phyloP scores from a whole-genome alignment of 30 jellyfish, hydroid and myxozoan species.

The Turritopsis rubra region DNA sequence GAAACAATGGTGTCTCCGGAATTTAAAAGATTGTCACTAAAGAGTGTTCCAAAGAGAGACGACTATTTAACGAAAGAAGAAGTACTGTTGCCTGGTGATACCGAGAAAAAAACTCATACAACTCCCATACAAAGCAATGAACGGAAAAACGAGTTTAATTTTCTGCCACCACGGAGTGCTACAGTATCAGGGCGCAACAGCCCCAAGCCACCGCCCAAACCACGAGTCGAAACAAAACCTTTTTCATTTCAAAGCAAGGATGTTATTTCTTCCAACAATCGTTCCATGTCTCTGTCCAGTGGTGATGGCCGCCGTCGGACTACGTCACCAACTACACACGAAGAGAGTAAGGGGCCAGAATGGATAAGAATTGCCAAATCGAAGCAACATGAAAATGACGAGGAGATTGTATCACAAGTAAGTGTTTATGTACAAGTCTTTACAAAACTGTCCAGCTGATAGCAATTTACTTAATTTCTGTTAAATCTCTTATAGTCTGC shows the following conservation, averaged over 20 bases:
- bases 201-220: not conserved
- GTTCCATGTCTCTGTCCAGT: slow-evolving; percentile 12
- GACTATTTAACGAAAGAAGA: slow-evolving; percentile 2
- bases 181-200: not conserved
- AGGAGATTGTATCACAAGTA: not conserved
- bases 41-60: slow-evolving; percentile 1
- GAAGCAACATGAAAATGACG: slow-evolving; percentile 31
- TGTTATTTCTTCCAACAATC: not conserved
- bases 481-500: not conserved
- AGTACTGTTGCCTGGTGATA: not conserved
- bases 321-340: not conserved
- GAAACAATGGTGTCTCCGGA: not conserved
- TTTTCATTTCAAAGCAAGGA: slow-evolving; percentile 9
- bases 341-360: slow-evolving; percentile 34
- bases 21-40: not conserved
- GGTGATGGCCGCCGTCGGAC: slow-evolving; percentile 4
- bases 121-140: not conserved
- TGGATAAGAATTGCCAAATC: slow-evolving; percentile 60
- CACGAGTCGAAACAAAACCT: not conserved
- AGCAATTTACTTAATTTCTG: not conserved
- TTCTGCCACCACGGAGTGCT: not conserved
- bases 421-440: not conserved
- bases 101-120: not conserved
- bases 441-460: not conserved
- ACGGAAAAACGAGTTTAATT: not conserved